Percentiles rank a stretch among this genome's conserved stretches.
phyloP scores from a whole-genome alignment of 2,888 invertebrate species.

The Mesoligia furuncula region DNA sequence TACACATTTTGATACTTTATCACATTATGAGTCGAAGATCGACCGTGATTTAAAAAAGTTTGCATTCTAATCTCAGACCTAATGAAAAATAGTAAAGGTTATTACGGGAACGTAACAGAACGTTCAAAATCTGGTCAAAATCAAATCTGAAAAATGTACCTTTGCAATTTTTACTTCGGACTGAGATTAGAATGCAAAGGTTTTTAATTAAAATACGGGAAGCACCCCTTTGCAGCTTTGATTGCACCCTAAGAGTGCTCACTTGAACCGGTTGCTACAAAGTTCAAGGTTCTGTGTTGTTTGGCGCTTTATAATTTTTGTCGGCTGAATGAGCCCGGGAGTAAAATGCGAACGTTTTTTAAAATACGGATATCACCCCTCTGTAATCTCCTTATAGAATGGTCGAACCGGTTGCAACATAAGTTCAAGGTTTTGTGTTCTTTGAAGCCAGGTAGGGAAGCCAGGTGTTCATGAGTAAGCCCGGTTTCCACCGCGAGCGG shows the following conservation, averaged over 20 bases:
- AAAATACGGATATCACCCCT: neutral
- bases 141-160: neutral
- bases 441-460: neutral
- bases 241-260: neutral
- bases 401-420: neutral
- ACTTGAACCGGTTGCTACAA: neutral
- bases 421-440: slow-evolving; percentile 36
- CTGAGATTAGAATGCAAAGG: neutral
- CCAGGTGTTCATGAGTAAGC: neutral
- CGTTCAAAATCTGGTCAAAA: neutral
- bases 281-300: neutral
- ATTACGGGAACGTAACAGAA: neutral
- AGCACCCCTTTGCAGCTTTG: neutral
- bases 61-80: neutral
- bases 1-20: too few species aligned
- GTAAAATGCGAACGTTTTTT: neutral
- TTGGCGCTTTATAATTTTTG: neutral
- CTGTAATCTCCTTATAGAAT: neutral
- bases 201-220: neutral
- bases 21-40: too few species aligned
- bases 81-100: neutral
- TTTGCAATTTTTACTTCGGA: neutral
- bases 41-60: neutral
- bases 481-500: too few species aligned
- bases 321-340: neutral